phyloP scores from a whole-genome alignment of 1,140 invertebrate species.

The Pseudomyrmex sp. region DNA sequence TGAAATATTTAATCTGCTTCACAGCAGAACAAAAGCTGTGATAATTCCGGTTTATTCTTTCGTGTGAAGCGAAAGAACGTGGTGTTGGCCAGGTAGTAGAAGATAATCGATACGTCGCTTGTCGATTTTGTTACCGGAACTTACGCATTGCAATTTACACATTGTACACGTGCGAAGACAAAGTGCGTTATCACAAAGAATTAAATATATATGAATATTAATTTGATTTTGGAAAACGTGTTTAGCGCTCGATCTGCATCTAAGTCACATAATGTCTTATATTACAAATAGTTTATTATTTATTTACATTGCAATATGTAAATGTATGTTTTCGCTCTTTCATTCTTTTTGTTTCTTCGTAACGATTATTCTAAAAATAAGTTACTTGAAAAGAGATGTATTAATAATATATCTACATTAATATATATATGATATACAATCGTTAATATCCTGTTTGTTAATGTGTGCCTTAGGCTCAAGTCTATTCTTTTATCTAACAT shows the following conservation, averaged over 20 bases:
- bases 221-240: conserved; percentile 17
- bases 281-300: conserved; percentile 19
- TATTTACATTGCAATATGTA: conserved; percentile 27
- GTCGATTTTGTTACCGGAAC: conserved; percentile 49
- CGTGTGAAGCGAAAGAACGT: conserved; percentile 23
- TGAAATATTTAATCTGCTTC: conserved; percentile 65
- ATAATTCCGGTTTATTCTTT: conserved; percentile 63
- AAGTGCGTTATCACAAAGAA: conserved; percentile 1
- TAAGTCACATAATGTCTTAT: conserved; percentile 11
- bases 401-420: conserved; percentile 32
- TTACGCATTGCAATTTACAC: conserved; percentile 27
- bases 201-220: not conserved
- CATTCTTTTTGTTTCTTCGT: conserved; percentile 16
- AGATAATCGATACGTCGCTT: conserved; percentile 40
- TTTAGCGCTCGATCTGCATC: conserved; percentile 5
- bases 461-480: not conserved
- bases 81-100: conserved; percentile 34
- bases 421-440: conserved; percentile 48
- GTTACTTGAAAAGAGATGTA: conserved; percentile 18
- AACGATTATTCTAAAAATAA: conserved; percentile 29
- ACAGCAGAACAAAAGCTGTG: conserved; percentile 65
- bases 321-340: not conserved
- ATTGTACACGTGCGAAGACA: conserved; percentile 3
- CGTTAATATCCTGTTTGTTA: conserved; percentile 35
- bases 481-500: not conserved